phyloP scores from a whole-genome alignment of 1,140 invertebrate species.

The Drosophila truncata region DNA sequence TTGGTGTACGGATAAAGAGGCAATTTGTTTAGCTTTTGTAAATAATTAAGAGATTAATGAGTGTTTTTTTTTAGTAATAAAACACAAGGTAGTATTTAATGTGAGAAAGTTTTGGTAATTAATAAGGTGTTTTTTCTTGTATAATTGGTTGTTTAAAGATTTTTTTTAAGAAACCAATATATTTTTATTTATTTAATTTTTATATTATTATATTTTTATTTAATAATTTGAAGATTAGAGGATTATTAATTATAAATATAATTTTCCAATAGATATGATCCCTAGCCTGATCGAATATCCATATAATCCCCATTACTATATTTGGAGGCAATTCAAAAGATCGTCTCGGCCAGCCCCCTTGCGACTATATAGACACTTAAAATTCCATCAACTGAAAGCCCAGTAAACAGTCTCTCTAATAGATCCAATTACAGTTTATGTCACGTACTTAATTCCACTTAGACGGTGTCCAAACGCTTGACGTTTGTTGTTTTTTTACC shows the following conservation, averaged over 20 bases:
- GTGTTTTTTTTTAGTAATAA: constrained; percentile 1
- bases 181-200: too few relatives aligned
- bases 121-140: neutral
- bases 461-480: constrained; percentile 68
- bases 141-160: neutral
- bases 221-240: too few relatives aligned
- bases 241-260: too few relatives aligned
- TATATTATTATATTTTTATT: too few relatives aligned
- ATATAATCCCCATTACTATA: neutral
- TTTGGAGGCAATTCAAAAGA: constrained; percentile 18
- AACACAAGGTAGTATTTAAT: neutral
- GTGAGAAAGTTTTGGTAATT: neutral
- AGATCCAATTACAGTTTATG: constrained; percentile 77
- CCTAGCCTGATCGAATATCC: neutral
- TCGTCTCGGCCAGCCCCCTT: constrained; percentile 22
- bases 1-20: constrained; percentile 17
- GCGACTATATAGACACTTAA: constrained; percentile 46
- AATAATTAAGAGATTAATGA: constrained; percentile 33
- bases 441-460: constrained; percentile 82
- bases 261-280: neutral
- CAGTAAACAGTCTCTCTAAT: constrained; percentile 66
- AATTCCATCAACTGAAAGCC: constrained; percentile 45
- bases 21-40: constrained; percentile 43
- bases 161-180: neutral
- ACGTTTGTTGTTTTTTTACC: constrained; percentile 48